Evolutionary conservation across 1,140 invertebrate genomes (phyloP).

Genomic region (Drosophila pectinifera): DNA sequence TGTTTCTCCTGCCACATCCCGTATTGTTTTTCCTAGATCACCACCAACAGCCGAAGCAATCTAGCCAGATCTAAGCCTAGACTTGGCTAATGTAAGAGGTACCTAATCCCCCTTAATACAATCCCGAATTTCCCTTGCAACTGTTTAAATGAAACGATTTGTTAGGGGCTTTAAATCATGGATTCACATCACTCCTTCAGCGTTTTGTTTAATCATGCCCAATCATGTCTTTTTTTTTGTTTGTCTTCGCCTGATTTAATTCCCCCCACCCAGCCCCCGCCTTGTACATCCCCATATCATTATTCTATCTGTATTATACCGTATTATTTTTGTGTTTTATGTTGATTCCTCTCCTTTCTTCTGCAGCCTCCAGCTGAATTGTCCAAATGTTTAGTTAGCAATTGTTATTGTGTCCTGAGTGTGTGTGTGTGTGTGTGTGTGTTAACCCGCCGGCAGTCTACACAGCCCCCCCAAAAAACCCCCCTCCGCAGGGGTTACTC

Average conservation of each 20-base stretch:
- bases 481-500: neutral
- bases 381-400: constrained; percentile 54
- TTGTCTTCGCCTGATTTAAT: constrained; percentile 16
- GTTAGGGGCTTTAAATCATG: neutral
- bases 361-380: constrained; percentile 33
- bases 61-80: no score
- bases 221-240: constrained; percentile 22
- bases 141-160: neutral
- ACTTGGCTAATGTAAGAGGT: no score
- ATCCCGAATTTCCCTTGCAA: no score
- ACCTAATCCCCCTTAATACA: no score
- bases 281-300: constrained; percentile 16
- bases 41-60: no score
- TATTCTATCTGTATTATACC: constrained; percentile 24
- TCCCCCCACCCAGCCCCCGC: neutral
- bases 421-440: constrained; percentile 1
- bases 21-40: no score
- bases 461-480: neutral
- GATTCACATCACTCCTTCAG: neutral
- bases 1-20: no score
- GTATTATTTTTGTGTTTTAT: constrained; percentile 42
- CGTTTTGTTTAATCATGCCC: neutral
- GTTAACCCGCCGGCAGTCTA: constrained; percentile 29
- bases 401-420: constrained; percentile 44
- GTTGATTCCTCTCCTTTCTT: constrained; percentile 17